Conservation (phyloP, 1,140 invertebrate species). For the Formica selysi region DNA sequence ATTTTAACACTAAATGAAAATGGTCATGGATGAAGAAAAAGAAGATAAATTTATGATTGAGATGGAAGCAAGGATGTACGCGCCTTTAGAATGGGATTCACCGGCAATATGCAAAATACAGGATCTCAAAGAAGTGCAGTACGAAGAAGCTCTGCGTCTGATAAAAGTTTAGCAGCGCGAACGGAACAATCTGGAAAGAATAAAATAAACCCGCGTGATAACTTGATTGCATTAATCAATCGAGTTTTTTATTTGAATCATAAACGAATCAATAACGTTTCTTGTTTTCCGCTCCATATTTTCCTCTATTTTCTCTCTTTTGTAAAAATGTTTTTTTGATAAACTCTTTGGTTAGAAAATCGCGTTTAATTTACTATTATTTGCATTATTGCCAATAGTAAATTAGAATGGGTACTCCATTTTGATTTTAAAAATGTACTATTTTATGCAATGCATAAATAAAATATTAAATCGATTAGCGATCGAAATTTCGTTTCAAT, state of each 20-base stretch:
- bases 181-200: neutral
- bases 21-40: conserved; percentile 40
- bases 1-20: neutral
- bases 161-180: conserved; percentile 85
- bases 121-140: conserved; percentile 87
- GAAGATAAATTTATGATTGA: conserved; percentile 59
- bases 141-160: conserved; percentile 87
- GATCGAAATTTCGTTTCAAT: neutral
- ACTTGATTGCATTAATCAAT: neutral
- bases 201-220: neutral
- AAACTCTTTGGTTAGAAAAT: neutral
- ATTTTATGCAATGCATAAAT: neutral
- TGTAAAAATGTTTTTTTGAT: neutral
- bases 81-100: conserved; percentile 88
- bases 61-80: conserved; percentile 83
- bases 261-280: neutral
- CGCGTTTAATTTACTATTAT: neutral
- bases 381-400: neutral
- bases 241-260: neutral
- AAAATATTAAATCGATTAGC: conserved; percentile 1
- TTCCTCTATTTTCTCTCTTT: neutral
- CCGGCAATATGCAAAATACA: conserved; percentile 86
- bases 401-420: neutral
- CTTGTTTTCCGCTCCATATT: conserved; percentile 68
- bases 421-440: neutral